Evolutionary conservation across 2,113 vertebrate genomes (phyloP).

Genomic region (Aramus guarauna): DNA sequence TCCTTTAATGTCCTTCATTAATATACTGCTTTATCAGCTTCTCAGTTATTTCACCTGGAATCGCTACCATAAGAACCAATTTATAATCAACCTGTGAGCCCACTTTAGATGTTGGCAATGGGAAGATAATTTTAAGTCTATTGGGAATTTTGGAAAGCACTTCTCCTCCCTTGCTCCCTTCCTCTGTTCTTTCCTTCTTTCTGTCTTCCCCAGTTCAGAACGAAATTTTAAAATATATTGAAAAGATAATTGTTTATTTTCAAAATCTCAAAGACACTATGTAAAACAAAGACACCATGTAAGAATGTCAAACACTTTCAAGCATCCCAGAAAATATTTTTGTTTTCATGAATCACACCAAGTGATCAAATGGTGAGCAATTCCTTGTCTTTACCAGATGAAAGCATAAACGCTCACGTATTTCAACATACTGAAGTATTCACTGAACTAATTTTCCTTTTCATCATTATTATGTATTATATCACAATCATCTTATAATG

Average conservation of each 20-base stretch:
- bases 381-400: background rate
- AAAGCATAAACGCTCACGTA: background rate
- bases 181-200: background rate
- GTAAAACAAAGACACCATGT: background rate
- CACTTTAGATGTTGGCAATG: background rate
- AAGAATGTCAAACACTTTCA: background rate
- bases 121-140: background rate
- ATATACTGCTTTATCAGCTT: background rate
- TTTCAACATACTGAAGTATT: background rate
- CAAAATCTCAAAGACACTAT: background rate
- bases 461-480: background rate
- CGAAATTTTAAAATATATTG: background rate
- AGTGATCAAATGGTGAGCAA: background rate
- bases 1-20: background rate
- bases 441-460: background rate
- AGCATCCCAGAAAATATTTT: background rate
- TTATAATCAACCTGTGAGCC: background rate
- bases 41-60: background rate
- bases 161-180: background rate
- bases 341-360: background rate
- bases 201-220: background rate
- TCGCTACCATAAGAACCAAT: background rate
- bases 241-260: background rate
- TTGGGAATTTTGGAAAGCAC: background rate
- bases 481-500: background rate